Evolutionary conservation across 2,888 invertebrate species (phyloP).

Genomic region (Idaea straminata): DNA sequence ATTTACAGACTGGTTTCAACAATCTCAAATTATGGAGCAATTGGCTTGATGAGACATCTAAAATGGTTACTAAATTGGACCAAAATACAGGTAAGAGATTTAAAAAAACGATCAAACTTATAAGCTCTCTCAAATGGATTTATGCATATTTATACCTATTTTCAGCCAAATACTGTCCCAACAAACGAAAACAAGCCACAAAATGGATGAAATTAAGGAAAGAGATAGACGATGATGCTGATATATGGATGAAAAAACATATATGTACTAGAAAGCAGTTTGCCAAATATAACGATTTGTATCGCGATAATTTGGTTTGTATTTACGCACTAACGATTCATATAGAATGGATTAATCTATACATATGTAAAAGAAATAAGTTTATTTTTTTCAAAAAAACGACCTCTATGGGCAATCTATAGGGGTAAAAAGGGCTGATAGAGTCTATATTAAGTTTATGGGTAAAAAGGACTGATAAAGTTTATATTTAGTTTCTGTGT

Average conservation of each 20-base stretch:
- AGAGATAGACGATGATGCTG: slow-evolving; percentile 43
- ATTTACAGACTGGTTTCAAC: slow-evolving; percentile 46
- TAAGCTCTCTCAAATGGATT: background rate
- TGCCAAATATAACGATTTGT: background rate
- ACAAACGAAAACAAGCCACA: slow-evolving; percentile 13
- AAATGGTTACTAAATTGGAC: slow-evolving; percentile 36
- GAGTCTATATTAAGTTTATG: too few relatives aligned
- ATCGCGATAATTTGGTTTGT: background rate
- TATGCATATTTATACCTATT: background rate
- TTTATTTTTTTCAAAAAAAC: too few relatives aligned
- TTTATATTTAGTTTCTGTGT: too few relatives aligned
- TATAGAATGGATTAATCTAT: too few relatives aligned
- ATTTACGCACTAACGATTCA: background rate
- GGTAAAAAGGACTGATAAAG: too few relatives aligned
- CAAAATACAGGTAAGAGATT: slow-evolving; percentile 36
- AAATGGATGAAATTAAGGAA: slow-evolving; percentile 42
- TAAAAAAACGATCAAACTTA: slow-evolving; percentile 5
- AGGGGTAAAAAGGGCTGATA: too few relatives aligned
- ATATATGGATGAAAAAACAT: slow-evolving; percentile 42
- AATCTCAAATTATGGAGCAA: slow-evolving; percentile 56
- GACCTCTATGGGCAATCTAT: too few relatives aligned
- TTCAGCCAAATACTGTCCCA: slow-evolving; percentile 8
- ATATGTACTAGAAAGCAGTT: slow-evolving; percentile 19
- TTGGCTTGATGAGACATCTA: slow-evolving; percentile 53
- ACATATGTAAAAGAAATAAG: too few relatives aligned